These are phyloP conservation scores for Myodes glareolus DNA, from an alignment of 2,113 vertebrate species.

Conservation along the genomic window DNA sequence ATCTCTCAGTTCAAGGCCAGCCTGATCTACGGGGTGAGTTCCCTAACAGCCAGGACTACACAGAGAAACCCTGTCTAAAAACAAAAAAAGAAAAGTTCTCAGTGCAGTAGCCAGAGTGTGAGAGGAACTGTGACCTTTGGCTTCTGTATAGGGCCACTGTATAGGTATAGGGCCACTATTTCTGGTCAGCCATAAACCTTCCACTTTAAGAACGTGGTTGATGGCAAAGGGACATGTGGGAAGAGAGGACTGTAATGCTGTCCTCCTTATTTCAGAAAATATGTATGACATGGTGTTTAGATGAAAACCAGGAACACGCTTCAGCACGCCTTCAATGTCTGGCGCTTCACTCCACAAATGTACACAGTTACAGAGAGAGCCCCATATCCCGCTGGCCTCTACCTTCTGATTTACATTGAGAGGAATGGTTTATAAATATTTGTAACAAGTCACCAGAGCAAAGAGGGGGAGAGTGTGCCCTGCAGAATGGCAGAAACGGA, in stretches of 20 bases:
- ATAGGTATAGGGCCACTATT: not conserved
- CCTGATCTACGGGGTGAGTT: not conserved
- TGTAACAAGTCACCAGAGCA: conserved; percentile 48
- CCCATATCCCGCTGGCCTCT: not conserved
- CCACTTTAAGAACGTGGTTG: not conserved
- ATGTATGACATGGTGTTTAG: conserved; percentile 41
- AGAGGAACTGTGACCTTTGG: not conserved
- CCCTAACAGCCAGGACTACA: not conserved
- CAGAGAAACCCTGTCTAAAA: not conserved
- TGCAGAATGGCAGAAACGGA: not conserved
- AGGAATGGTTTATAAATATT: conserved; percentile 39
- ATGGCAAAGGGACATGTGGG: not conserved
- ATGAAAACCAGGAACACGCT: conserved; percentile 62
- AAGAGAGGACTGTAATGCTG: not conserved
- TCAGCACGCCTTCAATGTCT: not conserved
- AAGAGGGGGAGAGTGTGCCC: not conserved
- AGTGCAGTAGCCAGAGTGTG: not conserved
- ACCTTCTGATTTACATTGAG: conserved; percentile 54
- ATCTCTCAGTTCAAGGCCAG: not conserved
- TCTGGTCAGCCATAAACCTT: not conserved
- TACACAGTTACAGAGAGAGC: conserved; percentile 17
- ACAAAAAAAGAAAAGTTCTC: not conserved
- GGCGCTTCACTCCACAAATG: conserved; percentile 7
- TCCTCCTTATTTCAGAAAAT: conserved; percentile 25
- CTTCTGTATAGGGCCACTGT: not conserved